Evolutionary conservation across 2,113 vertebrate genomes (phyloP), one percentile per base, ranked within the genome.

Genomic region (Zosterops pallidus): DNA sequence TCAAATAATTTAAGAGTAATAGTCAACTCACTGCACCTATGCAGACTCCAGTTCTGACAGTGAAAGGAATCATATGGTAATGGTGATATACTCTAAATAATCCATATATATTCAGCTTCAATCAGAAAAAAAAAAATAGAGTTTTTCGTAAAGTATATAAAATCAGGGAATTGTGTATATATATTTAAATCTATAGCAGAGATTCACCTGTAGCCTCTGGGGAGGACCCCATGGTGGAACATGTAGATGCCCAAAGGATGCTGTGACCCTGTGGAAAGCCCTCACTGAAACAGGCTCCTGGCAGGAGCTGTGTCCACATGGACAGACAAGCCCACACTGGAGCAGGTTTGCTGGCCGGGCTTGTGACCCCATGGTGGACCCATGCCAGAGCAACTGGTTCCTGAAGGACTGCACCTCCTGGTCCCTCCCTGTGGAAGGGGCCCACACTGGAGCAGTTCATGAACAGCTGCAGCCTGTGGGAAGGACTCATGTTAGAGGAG

Each of bases 361-460:
- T n/a, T 14, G 37, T 52, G 37, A 42, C 19, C 16, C 24, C 8
- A 2, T 5, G 28, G 20, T 20, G 31, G 14, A 5, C 8, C 6
- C 26, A 29, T 0, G 0, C 9, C 70, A 55, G 41, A n/a, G 22
- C 47, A 86, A 26, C 23, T 5, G 21, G 11, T 5, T 18, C 18
- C 76, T 50, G 49, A 63, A 50, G 69, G 26, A 31, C 26, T 50
- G 49, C 23, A 29, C 2, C 9, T 4, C 2, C 10, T 47, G 55
- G 33, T 57, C 33, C 33, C 13, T n/a, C 33, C 20, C 55, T 33
- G 19, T 56, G n/a, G 14, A 23, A 57, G 14, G 29, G 37, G 57
- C 11, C 23, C 28, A 35, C 1, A 1, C 24, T 46, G 50, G 28
- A 35, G 25, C 16, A 59, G 25, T 5, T 71, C 1, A 14, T 37